These are phyloP conservation scores for Volucella inflata DNA, from an alignment of 2,888 invertebrate species.

Conservation along the genomic window DNA sequence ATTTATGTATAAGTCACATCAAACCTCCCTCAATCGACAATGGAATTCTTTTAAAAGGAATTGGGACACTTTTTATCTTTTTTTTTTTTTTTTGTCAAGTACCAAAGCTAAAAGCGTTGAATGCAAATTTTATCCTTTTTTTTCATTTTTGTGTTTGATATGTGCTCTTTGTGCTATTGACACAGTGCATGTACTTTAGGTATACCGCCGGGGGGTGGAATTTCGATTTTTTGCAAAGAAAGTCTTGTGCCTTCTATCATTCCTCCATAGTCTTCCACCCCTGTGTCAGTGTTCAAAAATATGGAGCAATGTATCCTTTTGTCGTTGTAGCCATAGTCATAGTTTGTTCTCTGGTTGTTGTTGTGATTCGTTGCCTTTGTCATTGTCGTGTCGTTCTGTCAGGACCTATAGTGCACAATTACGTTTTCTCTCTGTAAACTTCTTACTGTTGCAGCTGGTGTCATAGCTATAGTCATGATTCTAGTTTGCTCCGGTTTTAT, in stretches of 20 bases:
- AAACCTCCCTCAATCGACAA: not conserved
- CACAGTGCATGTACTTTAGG: constrained; percentile 1
- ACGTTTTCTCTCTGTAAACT: constrained; percentile 53
- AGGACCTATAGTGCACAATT: constrained; percentile 54
- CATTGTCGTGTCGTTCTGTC: not conserved
- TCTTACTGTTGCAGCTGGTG: constrained; percentile 23
- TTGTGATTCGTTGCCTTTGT: not conserved
- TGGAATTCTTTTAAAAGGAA: constrained; percentile 54
- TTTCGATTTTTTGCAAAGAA: constrained; percentile 66
- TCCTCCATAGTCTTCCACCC: not conserved
- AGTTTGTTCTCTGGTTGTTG: not conserved
- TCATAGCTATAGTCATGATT: not conserved
- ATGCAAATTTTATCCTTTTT: constrained; percentile 53
- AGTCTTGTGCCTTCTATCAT: constrained; percentile 7
- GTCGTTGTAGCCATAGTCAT: constrained; percentile 21
- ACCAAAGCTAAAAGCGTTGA: constrained; percentile 56
- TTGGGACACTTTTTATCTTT: constrained; percentile 57
- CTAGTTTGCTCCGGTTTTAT: constrained; percentile 40
- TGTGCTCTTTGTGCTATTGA: not conserved
- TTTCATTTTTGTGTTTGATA: not conserved
- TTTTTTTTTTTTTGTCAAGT: not conserved
- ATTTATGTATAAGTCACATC: too few species aligned
- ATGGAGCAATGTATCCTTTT: constrained; percentile 62
- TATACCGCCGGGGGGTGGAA: constrained; percentile 33
- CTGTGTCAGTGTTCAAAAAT: constrained; percentile 28